Percentiles rank a stretch among this genome's conserved stretches.
phyloP scores from a whole-genome alignment of 2,113 vertebrate species.

The Cygnus atratus region DNA sequence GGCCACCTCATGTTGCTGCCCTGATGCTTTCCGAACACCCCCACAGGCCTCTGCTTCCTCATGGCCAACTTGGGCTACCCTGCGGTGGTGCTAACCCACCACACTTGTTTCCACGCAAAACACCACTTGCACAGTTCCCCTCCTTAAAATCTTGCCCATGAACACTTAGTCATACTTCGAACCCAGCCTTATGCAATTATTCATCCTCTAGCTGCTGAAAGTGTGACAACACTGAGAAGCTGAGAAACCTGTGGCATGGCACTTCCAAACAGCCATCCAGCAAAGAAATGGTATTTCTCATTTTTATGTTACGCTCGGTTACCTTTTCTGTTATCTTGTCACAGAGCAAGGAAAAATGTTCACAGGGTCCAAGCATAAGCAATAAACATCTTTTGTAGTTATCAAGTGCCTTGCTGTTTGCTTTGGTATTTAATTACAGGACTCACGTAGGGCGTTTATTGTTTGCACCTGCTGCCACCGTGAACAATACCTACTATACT shows the following conservation, averaged over 20 bases:
- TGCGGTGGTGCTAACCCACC: neutral
- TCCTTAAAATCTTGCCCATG: neutral
- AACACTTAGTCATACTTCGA: neutral
- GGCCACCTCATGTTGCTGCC: neutral
- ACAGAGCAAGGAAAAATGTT: slow-evolving; percentile 25
- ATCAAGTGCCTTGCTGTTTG: neutral
- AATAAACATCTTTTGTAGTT: slow-evolving; percentile 31
- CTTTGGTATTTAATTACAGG: slow-evolving; percentile 44
- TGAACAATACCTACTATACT: neutral
- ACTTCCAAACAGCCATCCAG: neutral
- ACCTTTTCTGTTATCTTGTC: slow-evolving; percentile 40
- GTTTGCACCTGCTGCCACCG: slow-evolving; percentile 10
- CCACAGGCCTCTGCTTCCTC: neutral
- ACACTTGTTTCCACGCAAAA: neutral
- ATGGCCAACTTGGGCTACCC: accelerated
- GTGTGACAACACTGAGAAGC: neutral
- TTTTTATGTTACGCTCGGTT: slow-evolving; percentile 24
- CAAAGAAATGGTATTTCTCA: neutral
- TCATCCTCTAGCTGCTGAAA: neutral
- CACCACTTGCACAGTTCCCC: neutral
- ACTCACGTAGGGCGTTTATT: slow-evolving; percentile 24
- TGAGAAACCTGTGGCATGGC: neutral
- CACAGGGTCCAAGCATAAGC: neutral
- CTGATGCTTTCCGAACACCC: neutral
- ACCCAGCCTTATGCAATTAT: neutral